phyloP scores from a whole-genome alignment of 2,113 vertebrate genomes.

The Noturus placidus region DNA sequence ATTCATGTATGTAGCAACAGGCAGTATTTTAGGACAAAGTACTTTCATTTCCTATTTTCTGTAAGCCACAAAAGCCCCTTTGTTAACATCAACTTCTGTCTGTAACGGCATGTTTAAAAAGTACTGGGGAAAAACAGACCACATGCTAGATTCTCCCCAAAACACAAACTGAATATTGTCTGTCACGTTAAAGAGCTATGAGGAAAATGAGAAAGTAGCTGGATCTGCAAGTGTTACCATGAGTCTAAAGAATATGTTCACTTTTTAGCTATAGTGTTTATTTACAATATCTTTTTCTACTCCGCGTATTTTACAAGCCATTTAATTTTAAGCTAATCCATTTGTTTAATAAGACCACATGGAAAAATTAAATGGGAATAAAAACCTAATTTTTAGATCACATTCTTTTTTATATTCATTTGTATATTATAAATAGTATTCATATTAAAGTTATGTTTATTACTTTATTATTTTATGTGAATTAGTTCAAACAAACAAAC shows the following conservation, averaged over 20 bases:
- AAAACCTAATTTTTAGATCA: too few species aligned
- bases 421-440: too few species aligned
- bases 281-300: not conserved
- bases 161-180: not conserved
- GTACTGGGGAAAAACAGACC: not conserved
- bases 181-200: not conserved
- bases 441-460: not conserved
- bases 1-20: not conserved
- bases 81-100: not conserved
- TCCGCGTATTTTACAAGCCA: not conserved
- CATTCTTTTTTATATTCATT: not conserved
- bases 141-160: not conserved
- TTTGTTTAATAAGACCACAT: not conserved
- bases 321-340: not conserved
- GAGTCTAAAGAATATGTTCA: not conserved
- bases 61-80: not conserved
- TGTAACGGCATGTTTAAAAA: conserved; percentile 16
- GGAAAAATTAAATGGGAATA: not conserved
- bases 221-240: not conserved
- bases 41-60: conserved; percentile 34
- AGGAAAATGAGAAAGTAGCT: not conserved
- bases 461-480: too few species aligned
- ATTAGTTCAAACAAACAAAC: too few species aligned
- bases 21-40: not conserved
- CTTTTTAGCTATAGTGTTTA: not conserved